Conservation (phyloP, 1,140 invertebrate genomes). For the Dendrolimus punctatus region DNA sequence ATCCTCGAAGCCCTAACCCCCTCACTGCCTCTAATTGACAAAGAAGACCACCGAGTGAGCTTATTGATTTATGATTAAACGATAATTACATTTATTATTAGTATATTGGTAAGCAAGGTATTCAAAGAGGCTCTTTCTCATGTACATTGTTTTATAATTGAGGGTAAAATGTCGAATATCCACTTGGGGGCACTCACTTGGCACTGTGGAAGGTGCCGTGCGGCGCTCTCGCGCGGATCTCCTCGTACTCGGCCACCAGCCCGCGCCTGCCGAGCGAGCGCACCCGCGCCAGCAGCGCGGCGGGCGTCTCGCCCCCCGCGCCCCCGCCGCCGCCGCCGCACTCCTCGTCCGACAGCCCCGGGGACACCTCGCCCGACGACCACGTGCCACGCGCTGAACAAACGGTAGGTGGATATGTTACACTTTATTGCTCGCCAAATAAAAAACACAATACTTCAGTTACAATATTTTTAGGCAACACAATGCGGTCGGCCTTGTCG, state of each 20-base stretch:
- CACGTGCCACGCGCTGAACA: slow-evolving; percentile 43
- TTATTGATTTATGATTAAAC: no score
- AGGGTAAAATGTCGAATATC: no score
- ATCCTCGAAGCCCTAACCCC: no score
- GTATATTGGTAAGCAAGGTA: background rate
- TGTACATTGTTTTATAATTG: no score
- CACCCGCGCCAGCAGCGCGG: slow-evolving; percentile 80
- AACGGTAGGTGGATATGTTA: slow-evolving; percentile 2
- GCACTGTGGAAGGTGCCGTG: slow-evolving; percentile 86
- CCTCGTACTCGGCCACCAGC: slow-evolving; percentile 86
- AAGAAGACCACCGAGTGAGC: no score
- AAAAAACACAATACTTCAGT: no score
- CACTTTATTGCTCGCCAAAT: background rate
- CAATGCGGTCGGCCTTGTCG: no score
- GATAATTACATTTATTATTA: background rate
- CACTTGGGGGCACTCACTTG: slow-evolving; percentile 29
- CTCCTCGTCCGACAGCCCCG: slow-evolving; percentile 91
- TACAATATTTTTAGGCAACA: no score
- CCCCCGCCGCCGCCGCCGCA: slow-evolving; percentile 74
- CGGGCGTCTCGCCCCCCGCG: slow-evolving; percentile 80
- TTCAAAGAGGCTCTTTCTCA: no score
- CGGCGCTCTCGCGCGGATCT: slow-evolving; percentile 87
- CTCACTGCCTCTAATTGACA: no score
- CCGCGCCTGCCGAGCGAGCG: slow-evolving; percentile 79
- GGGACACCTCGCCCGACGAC: slow-evolving; percentile 73